These are phyloP conservation scores for Xestia sexstrigata DNA, from an alignment of 2,888 invertebrate genomes.

Conservation along the genomic window DNA sequence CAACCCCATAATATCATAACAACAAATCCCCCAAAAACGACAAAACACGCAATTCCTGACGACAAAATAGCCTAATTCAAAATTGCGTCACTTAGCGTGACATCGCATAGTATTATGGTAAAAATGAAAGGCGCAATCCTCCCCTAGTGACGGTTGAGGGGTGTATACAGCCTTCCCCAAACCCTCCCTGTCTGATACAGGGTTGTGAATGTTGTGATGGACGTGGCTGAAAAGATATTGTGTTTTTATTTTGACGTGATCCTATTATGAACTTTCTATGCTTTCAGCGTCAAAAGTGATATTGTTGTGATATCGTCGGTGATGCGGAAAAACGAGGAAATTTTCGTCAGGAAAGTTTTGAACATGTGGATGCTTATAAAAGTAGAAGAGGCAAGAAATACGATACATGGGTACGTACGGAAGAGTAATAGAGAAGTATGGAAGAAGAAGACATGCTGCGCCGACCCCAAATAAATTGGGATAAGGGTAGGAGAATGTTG, in stretches of 20 bases:
- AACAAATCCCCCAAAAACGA: conserved; percentile 33
- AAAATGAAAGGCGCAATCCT: conserved; percentile 54
- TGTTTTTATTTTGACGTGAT: conserved; percentile 25
- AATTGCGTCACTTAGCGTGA: conserved; percentile 62
- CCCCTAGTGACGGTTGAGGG: conserved; percentile 42
- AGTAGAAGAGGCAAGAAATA: neutral
- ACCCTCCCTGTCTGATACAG: conserved; percentile 30
- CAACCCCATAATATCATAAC: conserved; percentile 26
- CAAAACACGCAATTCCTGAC: conserved; percentile 54
- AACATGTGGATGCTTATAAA: neutral
- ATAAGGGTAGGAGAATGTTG: neutral
- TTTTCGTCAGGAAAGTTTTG: neutral
- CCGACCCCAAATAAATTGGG: neutral
- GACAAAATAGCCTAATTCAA: conserved; percentile 48
- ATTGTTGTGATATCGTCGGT: neutral
- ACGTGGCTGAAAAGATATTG: conserved; percentile 19
- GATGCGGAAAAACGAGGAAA: neutral
- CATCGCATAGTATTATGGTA: conserved; percentile 54
- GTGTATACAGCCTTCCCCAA: conserved; percentile 31
- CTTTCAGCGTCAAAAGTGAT: conserved; percentile 20
- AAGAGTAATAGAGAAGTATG: neutral
- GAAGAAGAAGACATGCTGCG: neutral
- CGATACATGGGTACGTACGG: neutral
- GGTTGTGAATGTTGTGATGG: conserved; percentile 46
- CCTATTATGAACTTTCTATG: conserved; percentile 36